Base-by-base conservation (phyloP, 2,797 vertebrate genomes). In the Anniella stebbinsi region DNA sequence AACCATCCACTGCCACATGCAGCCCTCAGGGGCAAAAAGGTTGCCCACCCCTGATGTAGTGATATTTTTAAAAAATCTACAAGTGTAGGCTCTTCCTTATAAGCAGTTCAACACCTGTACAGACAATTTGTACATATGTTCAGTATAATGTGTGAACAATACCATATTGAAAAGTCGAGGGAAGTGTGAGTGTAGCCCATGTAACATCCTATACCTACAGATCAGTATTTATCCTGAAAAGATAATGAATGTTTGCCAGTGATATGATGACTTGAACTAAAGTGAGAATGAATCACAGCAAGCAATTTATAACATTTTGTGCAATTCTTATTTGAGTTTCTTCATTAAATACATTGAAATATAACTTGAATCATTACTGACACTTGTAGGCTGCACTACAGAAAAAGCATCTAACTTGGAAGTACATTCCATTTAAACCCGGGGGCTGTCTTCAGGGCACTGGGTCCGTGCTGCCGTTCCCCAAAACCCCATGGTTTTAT, bases 401-500 rank as follows among this genome's bases (percentile, higher is more conserved):
- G 75, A 66, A 75, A 94, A 92, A 93, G 21, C 86, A 63, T 17
- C 13, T 63, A 36, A 80, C 66, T 87, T 36, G 41, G 45, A 57
- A 72, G n/a, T 70, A 57, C 36, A 54, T 88, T 81, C 15, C 36
- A 78, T 80, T 81, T 33, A 88, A 21, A 18, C n/a, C n/a, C n/a
- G n/a, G n/a, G n/a, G n/a, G n/a, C n/a, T n/a, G n/a, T n/a, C n/a
- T n/a, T n/a, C n/a, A n/a, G n/a, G n/a, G n/a, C n/a, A n/a, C n/a
- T n/a, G n/a, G n/a, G n/a, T n/a, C n/a, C n/a, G n/a, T n/a, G n/a
- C n/a, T n/a, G n/a, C n/a, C n/a, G n/a, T n/a, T n/a, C n/a, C n/a
- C n/a, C n/a, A n/a, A n/a, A n/a, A n/a, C n/a, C n/a, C n/a, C n/a
- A n/a, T n/a, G n/a, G n/a, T n/a, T n/a, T n/a, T n/a, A n/a, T n/a